Evolutionary conservation across 2,113 vertebrate genomes (phyloP).

Genomic region (Isichthys henryi): DNA sequence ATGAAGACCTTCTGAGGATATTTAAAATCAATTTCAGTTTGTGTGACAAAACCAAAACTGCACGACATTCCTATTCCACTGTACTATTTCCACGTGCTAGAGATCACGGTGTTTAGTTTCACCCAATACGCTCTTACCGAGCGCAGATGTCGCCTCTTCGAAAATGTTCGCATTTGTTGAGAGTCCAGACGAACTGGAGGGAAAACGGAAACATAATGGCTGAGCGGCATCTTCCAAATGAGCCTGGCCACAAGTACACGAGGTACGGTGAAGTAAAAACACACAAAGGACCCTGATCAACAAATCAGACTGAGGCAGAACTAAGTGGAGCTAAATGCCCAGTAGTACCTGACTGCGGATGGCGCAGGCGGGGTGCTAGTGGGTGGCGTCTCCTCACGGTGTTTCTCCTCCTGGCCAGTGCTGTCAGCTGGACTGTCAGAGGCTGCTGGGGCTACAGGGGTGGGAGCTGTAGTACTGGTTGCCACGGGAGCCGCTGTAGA

Average conservation of each 20-base stretch:
- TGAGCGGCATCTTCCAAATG: not conserved
- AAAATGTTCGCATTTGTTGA: conserved; percentile 78
- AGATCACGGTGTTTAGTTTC: not conserved
- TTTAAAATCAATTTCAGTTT: not conserved
- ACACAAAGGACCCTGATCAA: not conserved
- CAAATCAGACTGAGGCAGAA: not conserved
- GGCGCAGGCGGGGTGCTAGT: conserved; percentile 52
- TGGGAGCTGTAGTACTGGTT: conserved; percentile 46
- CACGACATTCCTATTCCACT: not conserved
- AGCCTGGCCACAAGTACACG: not conserved
- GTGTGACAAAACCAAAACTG: not conserved
- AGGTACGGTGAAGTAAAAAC: not conserved
- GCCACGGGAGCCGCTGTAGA: conserved; percentile 34
- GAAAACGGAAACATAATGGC: conserved; percentile 38
- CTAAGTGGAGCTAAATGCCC: not conserved
- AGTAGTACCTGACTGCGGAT: conserved; percentile 43
- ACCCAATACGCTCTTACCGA: conserved; percentile 61
- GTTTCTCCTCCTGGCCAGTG: conserved; percentile 57
- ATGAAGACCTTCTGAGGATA: not conserved
- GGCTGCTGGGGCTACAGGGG: conserved; percentile 43
- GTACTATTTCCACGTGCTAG: not conserved
- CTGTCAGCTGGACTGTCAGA: conserved; percentile 51
- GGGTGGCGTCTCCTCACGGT: conserved; percentile 53
- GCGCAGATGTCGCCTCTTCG: conserved; percentile 86
- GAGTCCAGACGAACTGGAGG: conserved; percentile 67